phyloP scores from a whole-genome alignment of 2,797 vertebrate species.

The Leptoclinus maculatus region DNA sequence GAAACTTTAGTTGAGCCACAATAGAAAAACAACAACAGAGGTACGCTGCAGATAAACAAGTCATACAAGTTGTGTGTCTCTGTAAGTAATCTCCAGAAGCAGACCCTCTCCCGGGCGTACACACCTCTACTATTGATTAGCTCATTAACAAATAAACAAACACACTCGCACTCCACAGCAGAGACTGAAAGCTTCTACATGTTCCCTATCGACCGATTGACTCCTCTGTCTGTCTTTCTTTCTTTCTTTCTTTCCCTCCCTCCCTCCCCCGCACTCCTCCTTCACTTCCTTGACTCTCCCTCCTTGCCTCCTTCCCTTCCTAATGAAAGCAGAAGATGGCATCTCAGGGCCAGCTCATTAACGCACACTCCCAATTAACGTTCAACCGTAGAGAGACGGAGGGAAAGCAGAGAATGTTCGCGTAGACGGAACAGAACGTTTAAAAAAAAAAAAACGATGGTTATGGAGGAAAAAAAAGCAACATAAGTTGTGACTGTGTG shows the following conservation, averaged over 20 bases:
- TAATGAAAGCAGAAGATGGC: conserved; percentile 69
- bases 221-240: conserved; percentile 21
- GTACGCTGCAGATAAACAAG: conserved; percentile 31
- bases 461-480: conserved; percentile 9
- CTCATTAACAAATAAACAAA: conserved; percentile 68
- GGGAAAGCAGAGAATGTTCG: conserved; percentile 9
- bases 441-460: not conserved
- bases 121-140: conserved; percentile 69
- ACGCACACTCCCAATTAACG: conserved; percentile 70
- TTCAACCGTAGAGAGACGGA: conserved; percentile 51
- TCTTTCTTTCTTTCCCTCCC: not conserved
- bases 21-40: not conserved
- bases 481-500: conserved; percentile 29
- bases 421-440: not conserved
- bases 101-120: conserved; percentile 50
- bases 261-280: conserved; percentile 1
- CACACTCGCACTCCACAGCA: conserved; percentile 27
- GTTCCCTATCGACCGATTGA: conserved; percentile 23
- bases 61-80: conserved; percentile 38
- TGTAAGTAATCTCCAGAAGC: conserved; percentile 53
- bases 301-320: conserved; percentile 21
- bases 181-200: conserved; percentile 33
- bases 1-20: conserved; percentile 11
- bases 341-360: conserved; percentile 71
- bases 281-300: conserved; percentile 33